These are phyloP conservation scores for Araneus ventricosus DNA, from an alignment of 1,140 invertebrate species.

Conservation along the genomic window DNA sequence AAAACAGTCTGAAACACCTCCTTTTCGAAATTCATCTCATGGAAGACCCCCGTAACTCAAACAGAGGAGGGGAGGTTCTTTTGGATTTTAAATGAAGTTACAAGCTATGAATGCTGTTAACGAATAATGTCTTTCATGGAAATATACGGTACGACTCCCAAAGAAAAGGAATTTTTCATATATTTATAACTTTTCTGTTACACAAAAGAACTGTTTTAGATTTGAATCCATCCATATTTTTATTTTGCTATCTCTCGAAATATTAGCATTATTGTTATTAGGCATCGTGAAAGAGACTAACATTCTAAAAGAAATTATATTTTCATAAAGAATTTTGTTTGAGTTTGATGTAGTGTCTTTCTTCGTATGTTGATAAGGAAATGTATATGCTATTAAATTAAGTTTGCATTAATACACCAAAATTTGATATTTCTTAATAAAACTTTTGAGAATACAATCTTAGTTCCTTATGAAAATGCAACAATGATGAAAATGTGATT, in stretches of 20 bases:
- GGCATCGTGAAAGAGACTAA: neutral
- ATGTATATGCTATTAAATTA: too few species aligned
- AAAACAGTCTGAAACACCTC: too few species aligned
- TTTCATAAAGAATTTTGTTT: too few species aligned
- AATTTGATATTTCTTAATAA: too few species aligned
- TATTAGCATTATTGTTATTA: constrained; percentile 1
- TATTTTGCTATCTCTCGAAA: neutral
- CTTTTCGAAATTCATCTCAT: neutral
- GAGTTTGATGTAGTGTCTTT: too few species aligned
- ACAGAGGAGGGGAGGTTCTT: constrained; percentile 1
- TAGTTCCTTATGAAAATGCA: too few species aligned
- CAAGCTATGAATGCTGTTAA: constrained; percentile 37
- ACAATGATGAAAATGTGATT: neutral
- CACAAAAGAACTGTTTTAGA: constrained; percentile 3
- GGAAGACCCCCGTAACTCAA: neutral
- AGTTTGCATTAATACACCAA: too few species aligned
- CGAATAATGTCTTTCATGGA: constrained; percentile 36
- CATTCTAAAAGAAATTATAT: too few species aligned
- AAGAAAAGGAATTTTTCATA: constrained; percentile 3
- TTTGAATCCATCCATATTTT: neutral
- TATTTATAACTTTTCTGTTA: constrained; percentile 22
- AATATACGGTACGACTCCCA: neutral
- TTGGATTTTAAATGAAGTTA: constrained; percentile 38
- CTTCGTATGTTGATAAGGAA: too few species aligned
- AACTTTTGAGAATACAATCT: too few species aligned